Percentiles rank a stretch among this genome's conserved stretches.
These are phyloP conservation scores for Metopolophium dirhodum DNA, from an alignment of 1,140 invertebrate genomes.

Conservation along the genomic window DNA sequence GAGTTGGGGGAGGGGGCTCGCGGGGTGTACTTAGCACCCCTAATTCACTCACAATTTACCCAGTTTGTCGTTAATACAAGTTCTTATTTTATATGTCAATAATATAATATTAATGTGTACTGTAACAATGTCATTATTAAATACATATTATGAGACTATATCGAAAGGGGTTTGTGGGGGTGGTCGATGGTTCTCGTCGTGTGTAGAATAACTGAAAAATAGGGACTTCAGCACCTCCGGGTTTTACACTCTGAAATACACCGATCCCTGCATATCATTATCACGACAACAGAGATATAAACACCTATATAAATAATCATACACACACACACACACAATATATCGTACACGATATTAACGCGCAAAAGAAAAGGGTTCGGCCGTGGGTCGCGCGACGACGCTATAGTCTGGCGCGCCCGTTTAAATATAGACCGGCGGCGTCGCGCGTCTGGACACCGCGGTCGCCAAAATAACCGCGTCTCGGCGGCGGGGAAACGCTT, in stretches of 20 bases:
- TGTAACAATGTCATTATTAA: too few relatives aligned
- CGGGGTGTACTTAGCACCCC: too few relatives aligned
- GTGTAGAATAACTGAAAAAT: neutral
- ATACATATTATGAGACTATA: too few relatives aligned
- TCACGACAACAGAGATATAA: neutral
- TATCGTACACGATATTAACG: neutral
- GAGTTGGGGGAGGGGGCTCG: too few relatives aligned
- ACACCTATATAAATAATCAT: neutral
- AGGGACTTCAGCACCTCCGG: too few relatives aligned
- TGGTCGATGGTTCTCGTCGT: too few relatives aligned
- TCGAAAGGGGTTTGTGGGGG: too few relatives aligned
- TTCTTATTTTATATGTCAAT: too few relatives aligned
- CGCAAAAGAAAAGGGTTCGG: conserved; percentile 32
- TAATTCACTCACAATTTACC: too few relatives aligned
- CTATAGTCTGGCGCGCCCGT: conserved; percentile 39
- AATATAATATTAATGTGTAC: too few relatives aligned
- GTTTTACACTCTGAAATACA: neutral
- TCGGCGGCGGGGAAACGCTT: neutral
- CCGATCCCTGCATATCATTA: neutral
- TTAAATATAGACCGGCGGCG: conserved; percentile 53
- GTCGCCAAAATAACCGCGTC: conserved; percentile 39
- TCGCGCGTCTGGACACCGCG: conserved; percentile 1
- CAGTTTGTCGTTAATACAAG: too few relatives aligned
- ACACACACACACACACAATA: neutral
- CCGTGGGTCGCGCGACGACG: neutral